A percentile compares a stretch with the other conserved stretches of the same genome.
These are phyloP conservation scores for Rhizomys pruinosus DNA, from an alignment of 2,113 vertebrate species.

Conservation along the genomic window DNA sequence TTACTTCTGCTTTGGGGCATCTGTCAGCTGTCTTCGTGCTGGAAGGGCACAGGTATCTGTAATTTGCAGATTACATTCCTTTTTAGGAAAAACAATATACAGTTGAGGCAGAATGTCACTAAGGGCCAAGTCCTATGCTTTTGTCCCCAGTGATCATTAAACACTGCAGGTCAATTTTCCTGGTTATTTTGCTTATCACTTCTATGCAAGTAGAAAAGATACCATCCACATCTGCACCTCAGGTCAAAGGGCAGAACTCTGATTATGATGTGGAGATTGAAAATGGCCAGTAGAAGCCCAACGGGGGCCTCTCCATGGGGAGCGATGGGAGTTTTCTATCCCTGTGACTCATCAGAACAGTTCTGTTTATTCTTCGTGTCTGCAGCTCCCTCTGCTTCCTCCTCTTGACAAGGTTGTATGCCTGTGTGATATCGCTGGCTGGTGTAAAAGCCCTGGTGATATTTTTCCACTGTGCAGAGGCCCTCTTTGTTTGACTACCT, in stretches of 20 bases:
- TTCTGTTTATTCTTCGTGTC: slow-evolving; percentile 10
- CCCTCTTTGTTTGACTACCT: neutral
- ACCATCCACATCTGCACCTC: neutral
- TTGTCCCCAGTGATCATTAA: neutral
- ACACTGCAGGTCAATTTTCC: neutral
- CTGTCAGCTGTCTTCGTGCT: neutral
- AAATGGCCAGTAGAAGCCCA: neutral
- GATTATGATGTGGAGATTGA: neutral
- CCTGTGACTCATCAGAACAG: slow-evolving; percentile 16
- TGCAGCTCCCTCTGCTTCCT: neutral
- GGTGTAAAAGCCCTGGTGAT: neutral
- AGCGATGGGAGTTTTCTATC: neutral
- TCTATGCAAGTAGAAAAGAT: neutral
- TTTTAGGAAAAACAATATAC: neutral
- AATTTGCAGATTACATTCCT: neutral
- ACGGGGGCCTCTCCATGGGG: neutral
- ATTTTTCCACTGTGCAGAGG: neutral
- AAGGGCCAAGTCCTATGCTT: neutral
- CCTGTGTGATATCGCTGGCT: slow-evolving; percentile 37
- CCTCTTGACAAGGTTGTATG: neutral
- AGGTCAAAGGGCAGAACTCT: neutral
- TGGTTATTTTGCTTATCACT: neutral
- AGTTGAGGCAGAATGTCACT: neutral
- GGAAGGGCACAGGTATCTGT: neutral
- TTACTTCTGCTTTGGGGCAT: neutral